These are phyloP conservation scores for Microcebus ravelobensis DNA, from an alignment of 2,113 vertebrate genomes.

Conservation along the genomic window DNA sequence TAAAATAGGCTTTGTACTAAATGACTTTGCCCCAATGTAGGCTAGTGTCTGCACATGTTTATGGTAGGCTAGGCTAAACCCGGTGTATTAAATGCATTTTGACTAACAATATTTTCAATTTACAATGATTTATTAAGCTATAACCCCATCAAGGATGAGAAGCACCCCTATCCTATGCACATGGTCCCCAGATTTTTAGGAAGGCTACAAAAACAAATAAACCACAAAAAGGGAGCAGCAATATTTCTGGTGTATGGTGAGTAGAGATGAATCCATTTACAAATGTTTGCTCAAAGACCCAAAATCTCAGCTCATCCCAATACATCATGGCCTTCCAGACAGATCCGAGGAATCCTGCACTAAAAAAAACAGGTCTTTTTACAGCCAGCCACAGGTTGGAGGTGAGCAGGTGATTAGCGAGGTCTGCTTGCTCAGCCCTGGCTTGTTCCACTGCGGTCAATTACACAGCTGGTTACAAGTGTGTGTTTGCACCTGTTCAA, in stretches of 20 bases:
- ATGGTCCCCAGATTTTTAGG: neutral
- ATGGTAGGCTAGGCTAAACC: neutral
- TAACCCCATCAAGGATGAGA: neutral
- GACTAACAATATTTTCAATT: neutral
- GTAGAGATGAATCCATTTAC: neutral
- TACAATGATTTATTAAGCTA: neutral
- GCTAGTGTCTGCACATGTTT: neutral
- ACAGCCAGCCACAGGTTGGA: neutral
- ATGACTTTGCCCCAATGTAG: neutral
- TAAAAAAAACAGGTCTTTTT: neutral
- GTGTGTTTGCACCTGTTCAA: conserved; percentile 63
- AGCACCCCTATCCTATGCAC: neutral
- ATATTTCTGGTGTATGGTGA: neutral
- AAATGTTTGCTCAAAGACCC: neutral
- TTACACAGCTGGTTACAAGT: conserved; percentile 61
- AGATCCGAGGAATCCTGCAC: neutral
- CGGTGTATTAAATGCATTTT: neutral
- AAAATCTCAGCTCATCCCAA: neutral
- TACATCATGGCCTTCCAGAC: neutral
- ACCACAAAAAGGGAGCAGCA: neutral
- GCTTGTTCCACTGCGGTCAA: neutral
- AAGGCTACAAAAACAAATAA: neutral
- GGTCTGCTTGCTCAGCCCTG: neutral
- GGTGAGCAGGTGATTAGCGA: neutral
- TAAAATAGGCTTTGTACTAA: neutral